Conservation (phyloP, 2,888 invertebrate species). For the Megastigmus dorsalis region DNA sequence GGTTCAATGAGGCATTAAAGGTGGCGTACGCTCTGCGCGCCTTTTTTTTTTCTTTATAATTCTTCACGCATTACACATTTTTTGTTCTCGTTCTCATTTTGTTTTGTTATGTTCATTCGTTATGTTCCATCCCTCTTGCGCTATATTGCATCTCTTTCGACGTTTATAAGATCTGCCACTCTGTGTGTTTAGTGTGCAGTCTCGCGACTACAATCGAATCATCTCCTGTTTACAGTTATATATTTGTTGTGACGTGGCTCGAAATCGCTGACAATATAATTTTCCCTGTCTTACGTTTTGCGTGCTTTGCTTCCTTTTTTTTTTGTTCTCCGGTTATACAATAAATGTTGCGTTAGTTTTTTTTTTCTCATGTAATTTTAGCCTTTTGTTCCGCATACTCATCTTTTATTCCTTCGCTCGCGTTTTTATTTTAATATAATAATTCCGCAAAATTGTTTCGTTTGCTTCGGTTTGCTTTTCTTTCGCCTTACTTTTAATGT, state of each 20-base stretch:
- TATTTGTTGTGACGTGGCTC: constrained; percentile 7
- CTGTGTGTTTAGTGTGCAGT: neutral
- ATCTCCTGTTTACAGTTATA: constrained; percentile 47
- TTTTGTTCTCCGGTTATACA: neutral
- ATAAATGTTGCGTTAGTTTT: constrained; percentile 13
- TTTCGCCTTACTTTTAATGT: constrained; percentile 49
- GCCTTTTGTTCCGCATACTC: neutral
- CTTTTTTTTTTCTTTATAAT: constrained; percentile 57
- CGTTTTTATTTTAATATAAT: constrained; percentile 52
- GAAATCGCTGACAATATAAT: constrained; percentile 8
- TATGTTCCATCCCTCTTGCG: constrained; percentile 26
- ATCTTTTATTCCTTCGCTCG: neutral
- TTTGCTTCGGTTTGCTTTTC: constrained; percentile 51
- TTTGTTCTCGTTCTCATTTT: constrained; percentile 42
- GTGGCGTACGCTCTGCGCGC: constrained; percentile 71
- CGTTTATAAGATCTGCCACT: neutral
- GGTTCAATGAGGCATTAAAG: constrained; percentile 74
- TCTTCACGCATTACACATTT: constrained; percentile 51
- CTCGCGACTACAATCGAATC: constrained; percentile 41
- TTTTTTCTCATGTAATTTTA: constrained; percentile 6
- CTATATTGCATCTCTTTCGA: constrained; percentile 49
- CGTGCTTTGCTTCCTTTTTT: too few species aligned
- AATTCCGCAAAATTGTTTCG: constrained; percentile 44
- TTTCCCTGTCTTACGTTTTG: constrained; percentile 29
- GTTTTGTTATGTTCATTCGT: constrained; percentile 11